Base-by-base conservation (phyloP, 2,113 vertebrate genomes). In the Archilochus colubris region DNA sequence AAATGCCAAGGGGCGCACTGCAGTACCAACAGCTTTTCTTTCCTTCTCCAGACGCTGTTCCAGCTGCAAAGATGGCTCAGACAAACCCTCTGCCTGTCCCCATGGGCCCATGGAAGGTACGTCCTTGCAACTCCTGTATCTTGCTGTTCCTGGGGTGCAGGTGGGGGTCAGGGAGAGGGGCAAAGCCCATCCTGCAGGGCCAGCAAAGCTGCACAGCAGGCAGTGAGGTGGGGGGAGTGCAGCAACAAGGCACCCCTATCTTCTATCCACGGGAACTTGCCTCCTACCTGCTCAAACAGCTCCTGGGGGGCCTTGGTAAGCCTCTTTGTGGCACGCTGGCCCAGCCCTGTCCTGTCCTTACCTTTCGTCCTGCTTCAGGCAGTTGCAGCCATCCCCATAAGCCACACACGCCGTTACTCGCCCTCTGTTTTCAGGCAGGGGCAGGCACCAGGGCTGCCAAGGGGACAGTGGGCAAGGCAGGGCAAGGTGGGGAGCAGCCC, bases 61-160 rank as follows among this genome's bases (percentile, higher is more conserved):
- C 96, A 84, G 94, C 96, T 91, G 94, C 94, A 90, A 99, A 97
- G 97, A 99, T 99, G 99, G 98, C 99, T 98, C 98, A 98, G 97
- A 99, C 98, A 94, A 99, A 98, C 93, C 98, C 98, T 84, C 98
- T 97, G 95, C 98, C 98, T 70, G 98, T 97, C 90, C 98, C 98
- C 88, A 79, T 97, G 97, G 99, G 98, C 96, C 98, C 98, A 48
- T 99, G 98, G 98, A 99, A 99, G 98, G 99, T 99, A 98, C 27
- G 97, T 88, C 64, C 48, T 86, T 1, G 0, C 62, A 33, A 2
- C 11, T 25, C 14, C 20, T 11, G 28, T 54, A 5, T 70, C 69
- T 83, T 0, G 2, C 54, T 67, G 69, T 80, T 86, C n/a, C 28
- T 14, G 5, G 7, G 12, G 53, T 16, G 74, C 40, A 72, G 62